phyloP scores from a whole-genome alignment of 2,797 vertebrate genomes.

The Pipistrellus nathusii region DNA sequence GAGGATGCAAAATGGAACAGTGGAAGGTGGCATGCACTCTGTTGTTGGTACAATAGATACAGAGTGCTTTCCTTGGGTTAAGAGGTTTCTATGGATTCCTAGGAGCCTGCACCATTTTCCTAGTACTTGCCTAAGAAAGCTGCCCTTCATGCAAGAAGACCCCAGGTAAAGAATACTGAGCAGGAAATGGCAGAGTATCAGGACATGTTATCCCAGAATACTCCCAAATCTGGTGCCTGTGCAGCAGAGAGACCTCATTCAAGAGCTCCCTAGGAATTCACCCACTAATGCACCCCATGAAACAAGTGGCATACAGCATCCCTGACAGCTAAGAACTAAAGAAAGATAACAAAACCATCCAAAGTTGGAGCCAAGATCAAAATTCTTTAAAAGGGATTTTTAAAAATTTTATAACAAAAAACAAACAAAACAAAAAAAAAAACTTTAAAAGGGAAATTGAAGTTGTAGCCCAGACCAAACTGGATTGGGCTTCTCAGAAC shows the following conservation, averaged over 20 bases:
- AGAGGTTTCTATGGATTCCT: background rate
- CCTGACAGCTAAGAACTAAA: background rate
- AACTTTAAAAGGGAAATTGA: background rate
- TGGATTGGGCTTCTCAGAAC: background rate
- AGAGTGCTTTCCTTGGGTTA: background rate
- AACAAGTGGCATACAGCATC: background rate
- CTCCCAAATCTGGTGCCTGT: background rate
- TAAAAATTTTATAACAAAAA: too few species aligned
- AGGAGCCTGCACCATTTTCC: background rate
- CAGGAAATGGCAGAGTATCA: background rate
- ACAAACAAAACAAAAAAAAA: background rate
- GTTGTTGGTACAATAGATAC: background rate
- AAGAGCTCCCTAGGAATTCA: background rate
- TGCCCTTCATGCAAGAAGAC: background rate
- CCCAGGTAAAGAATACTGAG: background rate
- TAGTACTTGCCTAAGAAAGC: background rate
- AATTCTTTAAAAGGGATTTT: background rate
- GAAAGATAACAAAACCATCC: background rate
- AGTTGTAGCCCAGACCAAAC: background rate
- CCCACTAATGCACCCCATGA: background rate
- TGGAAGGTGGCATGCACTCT: accelerated
- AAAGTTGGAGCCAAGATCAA: background rate
- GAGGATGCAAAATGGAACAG: background rate
- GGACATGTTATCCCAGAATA: background rate
- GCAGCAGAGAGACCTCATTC: background rate